phyloP scores from a whole-genome alignment of 1,140 invertebrate species.

The Coelopa frigida region DNA sequence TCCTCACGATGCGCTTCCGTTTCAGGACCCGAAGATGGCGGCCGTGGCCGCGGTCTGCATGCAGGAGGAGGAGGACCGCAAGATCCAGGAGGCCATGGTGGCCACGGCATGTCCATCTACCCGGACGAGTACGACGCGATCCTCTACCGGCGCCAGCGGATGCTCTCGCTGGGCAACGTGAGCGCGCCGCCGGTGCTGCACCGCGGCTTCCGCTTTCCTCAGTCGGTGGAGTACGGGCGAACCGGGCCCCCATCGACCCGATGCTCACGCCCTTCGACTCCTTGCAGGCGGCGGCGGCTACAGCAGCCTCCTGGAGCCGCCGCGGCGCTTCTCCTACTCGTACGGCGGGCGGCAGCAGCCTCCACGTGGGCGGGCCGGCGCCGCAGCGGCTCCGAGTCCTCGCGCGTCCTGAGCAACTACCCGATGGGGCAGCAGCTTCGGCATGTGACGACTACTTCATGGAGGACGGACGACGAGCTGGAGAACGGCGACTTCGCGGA shows the following conservation, averaged over 20 bases:
- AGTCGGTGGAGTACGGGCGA: too few species aligned
- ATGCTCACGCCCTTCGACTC: conserved; percentile 8
- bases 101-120: conserved; percentile 54
- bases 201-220: conserved; percentile 57
- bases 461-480: conserved; percentile 44
- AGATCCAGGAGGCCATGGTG: conserved; percentile 62
- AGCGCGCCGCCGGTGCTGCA: conserved; percentile 47
- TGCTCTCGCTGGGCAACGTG: conserved; percentile 47
- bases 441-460: too few species aligned
- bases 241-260: background rate
- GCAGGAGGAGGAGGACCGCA: conserved; percentile 67
- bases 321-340: conserved; percentile 50
- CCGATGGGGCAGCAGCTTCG: conserved; percentile 50
- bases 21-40: conserved; percentile 54
- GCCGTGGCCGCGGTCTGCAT: conserved; percentile 63
- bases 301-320: conserved; percentile 58
- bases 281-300: conserved; percentile 52
- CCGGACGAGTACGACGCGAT: conserved; percentile 50
- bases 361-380: conserved; percentile 48
- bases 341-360: too few species aligned
- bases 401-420: conserved; percentile 47
- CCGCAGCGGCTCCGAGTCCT: conserved; percentile 41
- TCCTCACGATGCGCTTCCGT: background rate
- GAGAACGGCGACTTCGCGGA: conserved; percentile 37
- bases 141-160: conserved; percentile 48